Percentiles rank a stretch among this genome's conserved stretches.
Conservation (phyloP, 1,140 invertebrate genomes). For the Eufriesea mexicana region DNA sequence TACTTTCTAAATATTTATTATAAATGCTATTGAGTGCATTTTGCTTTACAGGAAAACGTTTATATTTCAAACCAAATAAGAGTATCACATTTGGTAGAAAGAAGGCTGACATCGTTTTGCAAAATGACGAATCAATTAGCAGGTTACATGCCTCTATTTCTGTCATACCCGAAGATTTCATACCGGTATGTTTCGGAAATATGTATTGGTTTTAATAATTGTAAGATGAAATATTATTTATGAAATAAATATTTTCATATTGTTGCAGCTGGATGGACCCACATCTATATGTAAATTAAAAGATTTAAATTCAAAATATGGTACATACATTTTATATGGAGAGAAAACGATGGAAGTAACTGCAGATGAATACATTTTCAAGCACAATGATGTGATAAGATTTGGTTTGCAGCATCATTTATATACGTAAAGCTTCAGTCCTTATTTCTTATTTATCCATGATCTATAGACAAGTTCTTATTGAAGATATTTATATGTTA, state of each 20-base stretch:
- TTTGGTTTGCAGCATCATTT: constrained; percentile 64
- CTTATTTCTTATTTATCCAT: not conserved
- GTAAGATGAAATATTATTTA: not conserved
- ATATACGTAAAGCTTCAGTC: constrained; percentile 50
- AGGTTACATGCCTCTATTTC: constrained; percentile 62
- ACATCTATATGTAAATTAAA: constrained; percentile 52
- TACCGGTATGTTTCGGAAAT: not conserved
- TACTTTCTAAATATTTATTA: too few relatives aligned
- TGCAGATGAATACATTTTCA: constrained; percentile 27
- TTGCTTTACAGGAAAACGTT: not conserved
- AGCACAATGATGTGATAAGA: constrained; percentile 52
- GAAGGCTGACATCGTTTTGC: constrained; percentile 54
- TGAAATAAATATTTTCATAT: constrained; percentile 2
- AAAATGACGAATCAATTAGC: constrained; percentile 68
- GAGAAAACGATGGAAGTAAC: constrained; percentile 28
- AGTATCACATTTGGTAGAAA: constrained; percentile 57
- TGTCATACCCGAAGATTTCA: constrained; percentile 15
- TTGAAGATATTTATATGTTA: constrained; percentile 24
- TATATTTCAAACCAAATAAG: constrained; percentile 9
- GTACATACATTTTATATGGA: constrained; percentile 47
- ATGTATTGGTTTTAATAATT: constrained; percentile 1
- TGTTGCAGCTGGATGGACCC: constrained; percentile 17
- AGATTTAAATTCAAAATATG: constrained; percentile 66
- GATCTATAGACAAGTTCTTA: not conserved
- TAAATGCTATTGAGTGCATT: not conserved